Conservation (phyloP, 2,888 invertebrate genomes). For the Caenorhabditis virilis region DNA sequence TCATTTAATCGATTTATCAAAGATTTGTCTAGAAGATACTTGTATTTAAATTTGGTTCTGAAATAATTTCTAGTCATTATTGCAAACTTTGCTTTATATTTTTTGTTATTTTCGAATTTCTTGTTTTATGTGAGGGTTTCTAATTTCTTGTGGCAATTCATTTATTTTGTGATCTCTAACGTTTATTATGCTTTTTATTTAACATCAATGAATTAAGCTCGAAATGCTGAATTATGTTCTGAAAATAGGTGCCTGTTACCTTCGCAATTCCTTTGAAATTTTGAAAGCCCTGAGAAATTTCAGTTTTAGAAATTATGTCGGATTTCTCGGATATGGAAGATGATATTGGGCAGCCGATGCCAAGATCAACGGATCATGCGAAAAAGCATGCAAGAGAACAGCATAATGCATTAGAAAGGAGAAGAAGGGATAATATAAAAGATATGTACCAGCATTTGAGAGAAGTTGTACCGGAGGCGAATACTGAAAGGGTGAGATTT, state of each 20-base stretch:
- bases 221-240: too few relatives aligned
- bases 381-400: conserved; percentile 63
- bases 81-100: neutral
- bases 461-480: conserved; percentile 60
- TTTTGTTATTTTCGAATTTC: neutral
- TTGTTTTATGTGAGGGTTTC: neutral
- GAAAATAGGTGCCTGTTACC: too few relatives aligned
- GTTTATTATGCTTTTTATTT: too few relatives aligned
- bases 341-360: neutral
- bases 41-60: too few relatives aligned
- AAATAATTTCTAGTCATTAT: too few relatives aligned
- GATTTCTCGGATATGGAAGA: conserved; percentile 31
- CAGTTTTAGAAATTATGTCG: conserved; percentile 16
- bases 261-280: neutral
- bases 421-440: conserved; percentile 66
- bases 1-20: neutral
- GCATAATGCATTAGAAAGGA: conserved; percentile 64
- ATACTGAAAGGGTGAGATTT: conserved; percentile 52
- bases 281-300: neutral
- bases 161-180: too few relatives aligned
- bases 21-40: too few relatives aligned
- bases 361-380: conserved; percentile 20
- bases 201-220: too few relatives aligned
- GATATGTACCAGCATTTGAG: conserved; percentile 62
- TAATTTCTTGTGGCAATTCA: too few relatives aligned